Conservation (phyloP, 2,797 vertebrate species). For the Arvicola amphibius region DNA sequence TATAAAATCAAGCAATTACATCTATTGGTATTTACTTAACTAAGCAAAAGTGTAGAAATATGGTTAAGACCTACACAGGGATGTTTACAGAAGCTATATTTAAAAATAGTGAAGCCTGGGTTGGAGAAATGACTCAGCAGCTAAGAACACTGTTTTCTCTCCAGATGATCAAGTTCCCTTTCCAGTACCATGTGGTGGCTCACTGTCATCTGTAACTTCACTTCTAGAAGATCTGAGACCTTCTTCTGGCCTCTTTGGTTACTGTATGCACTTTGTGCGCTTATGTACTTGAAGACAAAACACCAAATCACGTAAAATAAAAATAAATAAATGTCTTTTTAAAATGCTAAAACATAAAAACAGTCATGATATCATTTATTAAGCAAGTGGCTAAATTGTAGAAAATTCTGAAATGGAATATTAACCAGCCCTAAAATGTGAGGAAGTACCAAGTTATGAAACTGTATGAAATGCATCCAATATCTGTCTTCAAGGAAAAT, state of each 20-base stretch:
- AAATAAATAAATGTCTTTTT: background rate
- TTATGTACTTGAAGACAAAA: background rate
- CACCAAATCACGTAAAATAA: background rate
- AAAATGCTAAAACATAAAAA: background rate
- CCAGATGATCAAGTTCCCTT: background rate
- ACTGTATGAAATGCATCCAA: background rate
- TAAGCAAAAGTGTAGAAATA: background rate
- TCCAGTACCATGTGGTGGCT: background rate
- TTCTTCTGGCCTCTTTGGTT: background rate
- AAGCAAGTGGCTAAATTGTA: background rate
- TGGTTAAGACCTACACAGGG: background rate
- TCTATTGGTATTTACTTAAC: background rate
- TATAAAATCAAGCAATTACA: background rate
- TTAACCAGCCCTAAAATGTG: background rate
- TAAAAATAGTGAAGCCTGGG: background rate
- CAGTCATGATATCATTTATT: background rate
- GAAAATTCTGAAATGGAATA: background rate
- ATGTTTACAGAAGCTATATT: background rate
- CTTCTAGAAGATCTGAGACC: background rate
- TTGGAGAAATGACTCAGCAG: background rate
- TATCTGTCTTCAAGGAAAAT: background rate
- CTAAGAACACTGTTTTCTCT: background rate
- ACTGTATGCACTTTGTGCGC: too few relatives aligned
- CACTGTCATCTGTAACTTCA: background rate
- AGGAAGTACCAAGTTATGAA: background rate